phyloP scores from a whole-genome alignment of 2,888 invertebrate species.

The Troides helena region DNA sequence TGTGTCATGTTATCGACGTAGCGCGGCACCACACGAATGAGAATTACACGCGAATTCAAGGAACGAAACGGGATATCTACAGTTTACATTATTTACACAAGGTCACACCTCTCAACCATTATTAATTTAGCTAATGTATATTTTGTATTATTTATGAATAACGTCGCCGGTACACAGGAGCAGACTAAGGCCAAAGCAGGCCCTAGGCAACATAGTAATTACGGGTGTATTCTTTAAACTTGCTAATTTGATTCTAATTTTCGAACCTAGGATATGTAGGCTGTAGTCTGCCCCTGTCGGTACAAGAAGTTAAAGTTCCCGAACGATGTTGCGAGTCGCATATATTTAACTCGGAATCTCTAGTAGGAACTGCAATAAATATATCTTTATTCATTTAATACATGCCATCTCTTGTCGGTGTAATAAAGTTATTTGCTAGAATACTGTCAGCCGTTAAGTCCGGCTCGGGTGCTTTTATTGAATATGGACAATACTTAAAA shows the following conservation, averaged over 20 bases:
- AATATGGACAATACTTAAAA: slow-evolving; percentile 6
- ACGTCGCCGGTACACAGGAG: too few relatives aligned
- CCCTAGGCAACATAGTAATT: too few relatives aligned
- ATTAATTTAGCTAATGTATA: slow-evolving; percentile 4
- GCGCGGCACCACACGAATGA: slow-evolving; percentile 7
- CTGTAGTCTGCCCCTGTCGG: too few relatives aligned
- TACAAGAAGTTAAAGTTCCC: not conserved
- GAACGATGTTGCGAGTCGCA: not conserved
- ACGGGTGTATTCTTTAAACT: too few relatives aligned
- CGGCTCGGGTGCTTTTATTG: slow-evolving; percentile 13
- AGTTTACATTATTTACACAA: slow-evolving; percentile 19
- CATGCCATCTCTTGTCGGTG: slow-evolving; percentile 19
- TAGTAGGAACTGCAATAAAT: slow-evolving; percentile 22
- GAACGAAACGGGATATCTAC: slow-evolving; percentile 25
- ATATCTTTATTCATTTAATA: slow-evolving; percentile 24
- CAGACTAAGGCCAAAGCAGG: too few relatives aligned
- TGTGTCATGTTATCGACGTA: slow-evolving; percentile 56
- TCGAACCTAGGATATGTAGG: too few relatives aligned
- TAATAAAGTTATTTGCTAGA: slow-evolving; percentile 29
- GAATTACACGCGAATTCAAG: slow-evolving; percentile 24
- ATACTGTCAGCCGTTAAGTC: slow-evolving; percentile 27
- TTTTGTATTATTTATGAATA: not conserved
- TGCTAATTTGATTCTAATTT: too few relatives aligned
- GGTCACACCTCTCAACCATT: slow-evolving; percentile 8
- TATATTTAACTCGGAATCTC: slow-evolving; percentile 12